Evolutionary conservation across 2,888 invertebrate species (phyloP).

Genomic region (Rhamnusium bicolor): DNA sequence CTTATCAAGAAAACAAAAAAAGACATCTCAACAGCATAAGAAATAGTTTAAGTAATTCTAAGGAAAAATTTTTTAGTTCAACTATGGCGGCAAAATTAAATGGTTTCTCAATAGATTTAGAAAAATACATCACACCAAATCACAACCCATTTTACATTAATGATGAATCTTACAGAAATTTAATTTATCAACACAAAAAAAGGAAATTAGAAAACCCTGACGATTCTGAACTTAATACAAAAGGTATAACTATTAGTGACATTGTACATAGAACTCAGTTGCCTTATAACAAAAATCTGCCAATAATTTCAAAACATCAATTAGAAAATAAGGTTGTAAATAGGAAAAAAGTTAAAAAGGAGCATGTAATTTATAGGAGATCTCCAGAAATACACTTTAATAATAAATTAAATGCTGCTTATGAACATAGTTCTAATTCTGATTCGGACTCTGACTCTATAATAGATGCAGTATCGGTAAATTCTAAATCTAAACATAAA

Average conservation of each 20-base stretch:
- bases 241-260: constrained; percentile 83
- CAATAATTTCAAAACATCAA: constrained; percentile 54
- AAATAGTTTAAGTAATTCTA: constrained; percentile 63
- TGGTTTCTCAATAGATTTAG: constrained; percentile 66
- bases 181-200: constrained; percentile 81
- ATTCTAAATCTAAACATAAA: constrained; percentile 46
- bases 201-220: constrained; percentile 81
- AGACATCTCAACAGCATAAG: constrained; percentile 72
- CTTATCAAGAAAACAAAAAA: constrained; percentile 75
- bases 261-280: constrained; percentile 73
- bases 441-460: constrained; percentile 66
- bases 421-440: constrained; percentile 45
- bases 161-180: constrained; percentile 80
- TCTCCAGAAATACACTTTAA: constrained; percentile 44
- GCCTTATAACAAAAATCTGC: constrained; percentile 67
- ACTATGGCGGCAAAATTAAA: constrained; percentile 67
- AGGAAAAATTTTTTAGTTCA: constrained; percentile 69
- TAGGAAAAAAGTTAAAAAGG: constrained; percentile 59
- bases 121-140: constrained; percentile 67
- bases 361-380: constrained; percentile 48
- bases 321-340: constrained; percentile 57
- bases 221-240: constrained; percentile 84
- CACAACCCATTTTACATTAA: constrained; percentile 73
- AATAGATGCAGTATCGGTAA: constrained; percentile 53
- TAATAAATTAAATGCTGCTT: constrained; percentile 37